Evolutionary conservation across 2,888 invertebrate species (phyloP), one percentile per base, ranked within the genome.

Genomic region (Mesodorylaimus sp.): DNA sequence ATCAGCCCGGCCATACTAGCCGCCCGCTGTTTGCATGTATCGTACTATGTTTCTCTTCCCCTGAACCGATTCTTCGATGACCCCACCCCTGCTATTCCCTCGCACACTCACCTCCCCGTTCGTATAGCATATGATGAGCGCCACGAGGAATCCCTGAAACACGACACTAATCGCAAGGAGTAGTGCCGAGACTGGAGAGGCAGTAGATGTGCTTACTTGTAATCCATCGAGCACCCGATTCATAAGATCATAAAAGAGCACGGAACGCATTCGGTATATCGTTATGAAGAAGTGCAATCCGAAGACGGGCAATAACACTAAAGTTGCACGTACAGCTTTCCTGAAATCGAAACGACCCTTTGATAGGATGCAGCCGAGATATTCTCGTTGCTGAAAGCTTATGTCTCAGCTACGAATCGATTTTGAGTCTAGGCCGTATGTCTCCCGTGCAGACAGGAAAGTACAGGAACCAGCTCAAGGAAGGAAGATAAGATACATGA

Each of bases 281-380:
- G 71, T 70, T 25, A 70, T 59, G 42, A 68, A 56, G 55, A 71
- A 69, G 56, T 73, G 72, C 1, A 72, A 62, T 2, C 73, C 73
- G 57, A 73, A 73, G 38, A 73, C 63, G 2, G 73, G 73, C 52
- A 73, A 64, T 48, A 73, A 59, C 47, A 72, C 66, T 50, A 72
- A 54, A 1, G 70, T 70, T 2, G 72, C 72, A 5, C 69, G 61
- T 26, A 71, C 70, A 5, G 71, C 70, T 62, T 70, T 72, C 59
- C 73, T 73, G 60, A 32, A 60, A 57, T 27, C 47, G 26, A 53
- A 37, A 13, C 50, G 41, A 37, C 28, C 26, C 19, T 45, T 45
- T 7, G n/a, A 23, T 28, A 25, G 16, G 13, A 10, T 13, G 16
- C 16, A 28, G 21, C n/a, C n/a, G n/a, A n/a, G n/a, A n/a, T n/a